These are phyloP conservation scores for Seriola dumerili DNA, from an alignment of 2,113 vertebrate species.

Conservation along the genomic window DNA sequence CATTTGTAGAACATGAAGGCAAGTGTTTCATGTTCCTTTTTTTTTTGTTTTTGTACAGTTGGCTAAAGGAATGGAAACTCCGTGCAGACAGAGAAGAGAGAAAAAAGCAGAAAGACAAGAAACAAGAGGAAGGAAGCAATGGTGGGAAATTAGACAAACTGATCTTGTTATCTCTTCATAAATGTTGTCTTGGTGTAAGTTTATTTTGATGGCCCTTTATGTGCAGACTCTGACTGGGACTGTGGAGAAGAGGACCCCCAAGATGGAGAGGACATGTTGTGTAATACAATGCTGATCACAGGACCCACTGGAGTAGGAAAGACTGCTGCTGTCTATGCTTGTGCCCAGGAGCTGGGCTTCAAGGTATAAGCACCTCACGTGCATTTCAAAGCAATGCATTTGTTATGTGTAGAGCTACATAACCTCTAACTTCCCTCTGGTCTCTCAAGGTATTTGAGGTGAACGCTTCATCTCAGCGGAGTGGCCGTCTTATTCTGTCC, in stretches of 20 bases:
- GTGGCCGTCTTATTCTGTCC: conserved; percentile 94
- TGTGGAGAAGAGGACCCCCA: conserved; percentile 79
- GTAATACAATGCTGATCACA: conserved; percentile 94
- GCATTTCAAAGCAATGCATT: background rate
- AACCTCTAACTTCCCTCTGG: background rate
- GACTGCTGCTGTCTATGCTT: conserved; percentile 96
- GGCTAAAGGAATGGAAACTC: conserved; percentile 97
- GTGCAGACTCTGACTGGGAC: conserved; percentile 84
- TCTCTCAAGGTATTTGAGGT: conserved; percentile 94
- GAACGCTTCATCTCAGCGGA: conserved; percentile 97
- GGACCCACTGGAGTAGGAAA: conserved; percentile 96
- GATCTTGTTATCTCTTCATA: background rate
- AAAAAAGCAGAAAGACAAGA: conserved; percentile 87
- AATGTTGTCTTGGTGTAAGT: background rate
- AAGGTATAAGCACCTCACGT: conserved; percentile 86
- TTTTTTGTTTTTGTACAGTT: conserved; percentile 80
- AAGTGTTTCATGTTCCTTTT: background rate
- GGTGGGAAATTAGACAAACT: conserved; percentile 60
- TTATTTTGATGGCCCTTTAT: conserved; percentile 15
- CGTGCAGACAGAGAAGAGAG: conserved; percentile 93
- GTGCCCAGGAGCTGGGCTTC: conserved; percentile 97
- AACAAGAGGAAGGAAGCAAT: conserved; percentile 83
- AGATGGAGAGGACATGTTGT: conserved; percentile 87
- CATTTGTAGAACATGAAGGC: background rate
- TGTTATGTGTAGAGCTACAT: no score